A percentile compares a stretch with the other conserved stretches of the same genome.
phyloP scores from a whole-genome alignment of 2,797 vertebrate species.

The Coracias cyanogaster region DNA sequence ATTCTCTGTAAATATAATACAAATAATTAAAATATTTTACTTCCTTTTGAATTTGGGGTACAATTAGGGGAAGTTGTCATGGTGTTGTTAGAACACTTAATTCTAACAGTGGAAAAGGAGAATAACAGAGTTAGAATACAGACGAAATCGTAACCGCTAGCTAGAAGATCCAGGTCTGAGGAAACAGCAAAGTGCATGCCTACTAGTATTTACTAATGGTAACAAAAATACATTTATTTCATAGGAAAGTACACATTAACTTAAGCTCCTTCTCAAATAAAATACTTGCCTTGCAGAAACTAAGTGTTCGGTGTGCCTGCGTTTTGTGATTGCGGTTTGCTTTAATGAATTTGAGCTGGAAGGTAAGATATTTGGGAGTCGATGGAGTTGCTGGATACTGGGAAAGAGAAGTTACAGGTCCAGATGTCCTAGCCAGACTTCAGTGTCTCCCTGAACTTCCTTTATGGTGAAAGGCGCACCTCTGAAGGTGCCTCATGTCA shows the following conservation, averaged over 20 bases:
- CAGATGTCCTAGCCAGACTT: rapidly evolving
- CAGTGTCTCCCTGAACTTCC: background rate
- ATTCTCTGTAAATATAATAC: background rate
- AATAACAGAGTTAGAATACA: background rate
- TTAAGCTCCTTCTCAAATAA: constrained; percentile 36
- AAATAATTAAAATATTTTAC: background rate
- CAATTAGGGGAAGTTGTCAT: background rate
- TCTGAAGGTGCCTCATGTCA: background rate
- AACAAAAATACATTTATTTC: background rate
- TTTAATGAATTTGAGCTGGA: background rate
- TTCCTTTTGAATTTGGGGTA: background rate
- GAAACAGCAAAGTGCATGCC: background rate
- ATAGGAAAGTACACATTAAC: background rate
- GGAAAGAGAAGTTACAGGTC: background rate
- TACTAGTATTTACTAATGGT: background rate
- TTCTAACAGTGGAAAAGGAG: background rate
- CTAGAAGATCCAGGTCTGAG: background rate
- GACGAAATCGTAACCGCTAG: background rate
- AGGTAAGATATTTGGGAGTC: background rate
- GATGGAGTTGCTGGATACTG: background rate
- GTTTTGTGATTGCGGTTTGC: background rate
- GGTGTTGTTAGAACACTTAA: background rate
- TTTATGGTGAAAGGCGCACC: no score
- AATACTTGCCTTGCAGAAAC: constrained; percentile 19
- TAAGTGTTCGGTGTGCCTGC: rapidly evolving